Evolutionary conservation across 30 jellyfish, hydroid and myxozoan genomes (phyloP).

Genomic region (Rhopilema esculentum): DNA sequence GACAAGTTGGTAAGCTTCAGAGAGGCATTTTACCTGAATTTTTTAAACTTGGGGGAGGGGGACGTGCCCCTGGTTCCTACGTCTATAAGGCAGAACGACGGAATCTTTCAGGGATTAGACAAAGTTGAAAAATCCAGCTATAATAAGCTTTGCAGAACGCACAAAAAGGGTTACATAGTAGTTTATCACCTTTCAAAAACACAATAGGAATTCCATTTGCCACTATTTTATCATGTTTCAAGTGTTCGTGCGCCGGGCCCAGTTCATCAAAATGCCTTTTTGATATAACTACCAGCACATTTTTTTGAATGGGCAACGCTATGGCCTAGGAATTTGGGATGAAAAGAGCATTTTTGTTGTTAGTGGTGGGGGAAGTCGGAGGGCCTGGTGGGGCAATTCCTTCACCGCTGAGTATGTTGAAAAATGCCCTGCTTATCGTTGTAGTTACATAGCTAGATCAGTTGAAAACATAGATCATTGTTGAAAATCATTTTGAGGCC

Average conservation of each 20-base stretch:
- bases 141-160: too few species aligned
- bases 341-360: background rate
- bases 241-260: background rate
- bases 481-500: too few species aligned
- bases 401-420: background rate
- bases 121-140: too few species aligned
- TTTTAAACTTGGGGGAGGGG: background rate
- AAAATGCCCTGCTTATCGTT: too few species aligned
- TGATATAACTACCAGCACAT: background rate
- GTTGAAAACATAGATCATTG: too few species aligned
- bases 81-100: background rate
- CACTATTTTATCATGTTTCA: background rate
- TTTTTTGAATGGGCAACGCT: background rate
- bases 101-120: too few species aligned
- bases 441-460: too few species aligned
- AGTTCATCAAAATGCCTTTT: too few species aligned
- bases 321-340: background rate
- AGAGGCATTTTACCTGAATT: background rate
- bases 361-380: background rate
- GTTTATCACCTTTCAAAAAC: background rate
- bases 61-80: background rate
- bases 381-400: background rate
- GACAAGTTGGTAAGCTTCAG: background rate
- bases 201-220: background rate
- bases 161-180: background rate